Evolutionary conservation across 2,888 invertebrate species (phyloP), one percentile per base, ranked within the genome.

Genomic region (Oscheius sp.): DNA sequence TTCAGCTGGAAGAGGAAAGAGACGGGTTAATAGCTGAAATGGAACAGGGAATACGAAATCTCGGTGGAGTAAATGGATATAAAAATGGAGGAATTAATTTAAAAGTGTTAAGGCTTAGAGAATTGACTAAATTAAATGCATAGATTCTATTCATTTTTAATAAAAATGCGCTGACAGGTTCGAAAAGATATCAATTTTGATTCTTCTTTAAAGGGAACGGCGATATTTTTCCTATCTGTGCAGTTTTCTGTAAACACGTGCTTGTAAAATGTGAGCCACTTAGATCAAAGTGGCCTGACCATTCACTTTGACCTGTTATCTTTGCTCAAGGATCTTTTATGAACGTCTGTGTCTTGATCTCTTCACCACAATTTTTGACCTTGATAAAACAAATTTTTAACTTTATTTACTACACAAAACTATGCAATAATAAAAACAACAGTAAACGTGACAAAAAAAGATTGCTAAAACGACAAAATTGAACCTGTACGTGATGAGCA

Each of bases 1-100:
- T 64, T 25, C 55, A 77, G 74, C 52, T 82, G n/a, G 82, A 82
- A 56, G 74, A 77, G 2, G 82, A 82, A 46, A 66, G 79, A 35
- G 80, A 82, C 58, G 73, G 66, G 29, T 41, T 82, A 9, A 29
- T 80, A 29, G 69, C 35, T 18, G 75, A 76, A 46, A 68, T 82
- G 55, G 78, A 80, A 45, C 68, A 61, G 45, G 78, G 69, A 41
- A 69, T 69, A 16, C 23, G 45, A 29, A 69, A 35, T 16, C 29
- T 69, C 1, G 69, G 69, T 16, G 69, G 43, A 21, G 41, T 69
- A 21, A 43, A 35, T 29, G 23, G 55, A 5, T 23, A n/a, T 41
- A 41, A 43, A 21, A 55, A 56, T n/a, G 25, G 16, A 2, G 16
- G 1, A 1, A 35, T 69, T 12, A 21, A 25, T 13, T 35, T 18